Conservation (phyloP, 2,888 invertebrate species). For the Heliconius ethilla region DNA sequence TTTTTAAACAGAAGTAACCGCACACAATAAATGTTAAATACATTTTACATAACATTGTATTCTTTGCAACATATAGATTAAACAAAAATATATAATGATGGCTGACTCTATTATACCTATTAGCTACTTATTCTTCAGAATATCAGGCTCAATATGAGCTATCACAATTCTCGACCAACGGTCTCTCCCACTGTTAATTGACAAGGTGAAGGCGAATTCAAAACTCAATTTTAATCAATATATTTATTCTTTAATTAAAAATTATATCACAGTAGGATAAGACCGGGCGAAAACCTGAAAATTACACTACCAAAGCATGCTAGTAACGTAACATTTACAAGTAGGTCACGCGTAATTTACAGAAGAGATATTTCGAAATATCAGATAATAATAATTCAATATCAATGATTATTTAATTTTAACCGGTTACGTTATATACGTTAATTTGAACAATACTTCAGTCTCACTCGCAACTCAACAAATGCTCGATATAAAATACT, state of each 20-base stretch:
- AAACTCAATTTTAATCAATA: conserved; percentile 59
- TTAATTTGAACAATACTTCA: conserved; percentile 78
- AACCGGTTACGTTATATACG: conserved; percentile 61
- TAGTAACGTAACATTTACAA: conserved; percentile 72
- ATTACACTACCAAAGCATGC: conserved; percentile 77
- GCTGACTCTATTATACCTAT: conserved; percentile 62
- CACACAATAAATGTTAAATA: conserved; percentile 59
- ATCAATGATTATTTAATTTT: conserved; percentile 64
- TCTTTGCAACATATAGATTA: conserved; percentile 63
- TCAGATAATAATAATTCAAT: conserved; percentile 55
- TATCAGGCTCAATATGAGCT: conserved; percentile 81
- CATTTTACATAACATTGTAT: conserved; percentile 65
- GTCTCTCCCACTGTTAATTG: conserved; percentile 68
- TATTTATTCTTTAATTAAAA: conserved; percentile 56
- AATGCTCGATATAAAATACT: conserved; percentile 78
- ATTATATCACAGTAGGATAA: conserved; percentile 78
- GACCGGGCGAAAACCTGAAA: conserved; percentile 81
- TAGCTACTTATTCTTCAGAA: conserved; percentile 71
- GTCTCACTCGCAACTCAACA: conserved; percentile 75
- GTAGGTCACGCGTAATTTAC: conserved; percentile 63
- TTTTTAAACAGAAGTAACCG: conserved; percentile 58
- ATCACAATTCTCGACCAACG: conserved; percentile 73
- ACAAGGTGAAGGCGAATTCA: conserved; percentile 68
- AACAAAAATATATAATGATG: conserved; percentile 56
- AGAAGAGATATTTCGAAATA: conserved; percentile 54